A percentile compares a stretch with the other conserved stretches of the same genome.
phyloP scores from a whole-genome alignment of 1,140 invertebrate genomes.

The Camponotus floridanus region DNA sequence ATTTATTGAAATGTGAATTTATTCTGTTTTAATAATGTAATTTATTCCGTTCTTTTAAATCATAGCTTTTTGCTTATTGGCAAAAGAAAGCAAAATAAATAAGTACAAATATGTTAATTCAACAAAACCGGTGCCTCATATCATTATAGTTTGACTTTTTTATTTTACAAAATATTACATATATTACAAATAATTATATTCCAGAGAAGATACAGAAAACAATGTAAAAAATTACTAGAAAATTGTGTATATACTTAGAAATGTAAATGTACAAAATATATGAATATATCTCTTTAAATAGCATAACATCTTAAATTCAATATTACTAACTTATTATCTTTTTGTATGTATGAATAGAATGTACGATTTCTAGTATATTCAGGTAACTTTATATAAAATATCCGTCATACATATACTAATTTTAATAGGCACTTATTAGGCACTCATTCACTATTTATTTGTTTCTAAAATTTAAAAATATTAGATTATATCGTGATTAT shows the following conservation, averaged over 20 bases:
- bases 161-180: too few relatives aligned
- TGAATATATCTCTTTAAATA: slow-evolving; percentile 59
- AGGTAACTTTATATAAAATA: slow-evolving; percentile 54
- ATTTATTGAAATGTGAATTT: too few relatives aligned
- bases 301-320: slow-evolving; percentile 22
- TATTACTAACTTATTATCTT: slow-evolving; percentile 30
- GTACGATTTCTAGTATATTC: slow-evolving; percentile 41
- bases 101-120: too few relatives aligned
- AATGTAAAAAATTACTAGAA: not conserved
- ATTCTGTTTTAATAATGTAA: too few relatives aligned
- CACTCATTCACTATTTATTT: slow-evolving; percentile 12
- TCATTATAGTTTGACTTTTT: too few relatives aligned
- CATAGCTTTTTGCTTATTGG: too few relatives aligned
- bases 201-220: not conserved
- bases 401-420: not conserved
- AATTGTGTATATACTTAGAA: slow-evolving; percentile 45
- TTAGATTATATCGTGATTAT: slow-evolving; percentile 10
- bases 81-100: too few relatives aligned
- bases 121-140: too few relatives aligned
- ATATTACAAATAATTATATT: not conserved
- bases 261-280: slow-evolving; percentile 46
- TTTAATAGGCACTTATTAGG: slow-evolving; percentile 33
- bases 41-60: too few relatives aligned
- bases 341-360: slow-evolving; percentile 10
- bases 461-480: not conserved